Percentiles rank a stretch among this genome's conserved stretches.
Conservation (phyloP, 2,113 vertebrate genomes). For the Sporophila hypoxantha region DNA sequence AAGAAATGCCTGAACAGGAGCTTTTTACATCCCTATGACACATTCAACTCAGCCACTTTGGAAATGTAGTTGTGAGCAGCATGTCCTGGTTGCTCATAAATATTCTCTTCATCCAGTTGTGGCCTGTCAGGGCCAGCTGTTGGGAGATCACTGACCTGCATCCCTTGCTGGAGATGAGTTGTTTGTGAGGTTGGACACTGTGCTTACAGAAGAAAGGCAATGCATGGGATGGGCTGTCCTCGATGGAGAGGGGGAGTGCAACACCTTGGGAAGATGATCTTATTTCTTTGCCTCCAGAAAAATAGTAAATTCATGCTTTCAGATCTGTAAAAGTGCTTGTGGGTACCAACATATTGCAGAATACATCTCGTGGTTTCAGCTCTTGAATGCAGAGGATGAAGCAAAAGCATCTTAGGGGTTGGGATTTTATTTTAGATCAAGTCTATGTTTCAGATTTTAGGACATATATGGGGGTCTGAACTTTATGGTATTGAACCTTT, state of each 20-base stretch:
- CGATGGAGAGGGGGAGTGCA: accelerated
- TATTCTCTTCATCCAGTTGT: background rate
- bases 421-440: background rate
- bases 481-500: background rate
- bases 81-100: background rate
- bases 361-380: background rate
- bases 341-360: background rate
- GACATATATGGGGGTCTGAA: background rate
- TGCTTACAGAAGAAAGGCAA: accelerated
- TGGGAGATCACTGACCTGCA: background rate
- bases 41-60: accelerated
- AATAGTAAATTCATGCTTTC: background rate
- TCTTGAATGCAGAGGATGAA: background rate
- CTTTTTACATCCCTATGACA: background rate
- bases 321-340: background rate
- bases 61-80: accelerated
- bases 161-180: background rate
- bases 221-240: accelerated
- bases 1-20: background rate
- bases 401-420: background rate
- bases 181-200: background rate
- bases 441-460: background rate
- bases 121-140: background rate
- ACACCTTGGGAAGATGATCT: background rate
- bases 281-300: background rate